phyloP scores from a whole-genome alignment of 2,888 invertebrate genomes.

The Harpalus rufipes region DNA sequence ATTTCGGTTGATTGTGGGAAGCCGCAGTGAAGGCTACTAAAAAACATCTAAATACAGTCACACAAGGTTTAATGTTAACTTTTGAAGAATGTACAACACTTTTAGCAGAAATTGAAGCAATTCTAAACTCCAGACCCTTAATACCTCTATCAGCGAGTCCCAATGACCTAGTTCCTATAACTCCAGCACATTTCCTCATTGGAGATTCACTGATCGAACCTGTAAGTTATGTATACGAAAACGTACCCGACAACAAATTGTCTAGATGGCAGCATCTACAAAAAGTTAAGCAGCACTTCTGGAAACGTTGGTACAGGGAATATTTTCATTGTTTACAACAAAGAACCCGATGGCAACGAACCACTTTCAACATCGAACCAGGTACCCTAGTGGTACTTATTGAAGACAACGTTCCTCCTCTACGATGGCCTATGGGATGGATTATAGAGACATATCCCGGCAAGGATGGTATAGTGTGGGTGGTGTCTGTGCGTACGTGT shows the following conservation, averaged over 20 bases:
- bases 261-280: constrained; percentile 70
- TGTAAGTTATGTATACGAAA: background rate
- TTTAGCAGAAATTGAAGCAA: background rate
- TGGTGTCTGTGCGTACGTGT: constrained; percentile 1
- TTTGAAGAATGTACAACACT: constrained; percentile 34
- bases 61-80: constrained; percentile 15
- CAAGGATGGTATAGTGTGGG: constrained; percentile 6
- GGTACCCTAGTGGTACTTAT: constrained; percentile 67
- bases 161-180: constrained; percentile 18
- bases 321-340: constrained; percentile 70
- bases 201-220: constrained; percentile 22
- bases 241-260: constrained; percentile 67
- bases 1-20: constrained; percentile 56
- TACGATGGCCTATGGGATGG: constrained; percentile 67
- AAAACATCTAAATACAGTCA: constrained; percentile 64
- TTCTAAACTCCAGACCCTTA: constrained; percentile 10
- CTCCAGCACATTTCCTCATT: constrained; percentile 32
- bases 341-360: constrained; percentile 67
- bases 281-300: constrained; percentile 69
- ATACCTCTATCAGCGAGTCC: constrained; percentile 24
- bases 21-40: constrained; percentile 53
- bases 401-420: constrained; percentile 68
- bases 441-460: constrained; percentile 11
- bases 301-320: constrained; percentile 69
- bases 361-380: constrained; percentile 35